Evolutionary conservation across 2,797 vertebrate genomes (phyloP).

Genomic region (Podarcis siculus): DNA sequence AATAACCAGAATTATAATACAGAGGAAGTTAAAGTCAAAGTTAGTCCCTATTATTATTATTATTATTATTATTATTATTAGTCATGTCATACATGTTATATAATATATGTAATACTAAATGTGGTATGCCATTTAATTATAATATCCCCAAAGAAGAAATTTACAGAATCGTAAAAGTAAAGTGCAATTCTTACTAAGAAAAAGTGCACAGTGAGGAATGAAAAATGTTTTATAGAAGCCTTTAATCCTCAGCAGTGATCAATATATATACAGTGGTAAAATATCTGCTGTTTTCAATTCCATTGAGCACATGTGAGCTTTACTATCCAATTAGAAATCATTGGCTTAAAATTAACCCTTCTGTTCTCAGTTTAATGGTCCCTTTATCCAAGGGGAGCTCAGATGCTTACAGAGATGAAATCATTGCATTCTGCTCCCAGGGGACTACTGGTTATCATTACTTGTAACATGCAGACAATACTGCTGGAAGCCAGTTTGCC

Average conservation of each 20-base stretch:
- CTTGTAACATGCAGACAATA: slow-evolving; percentile 76
- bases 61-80: too few relatives aligned
- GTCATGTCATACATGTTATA: background rate
- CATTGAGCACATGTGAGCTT: slow-evolving; percentile 56
- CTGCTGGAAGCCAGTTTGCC: slow-evolving; percentile 77
- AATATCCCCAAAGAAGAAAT: background rate
- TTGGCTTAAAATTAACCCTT: slow-evolving; percentile 86
- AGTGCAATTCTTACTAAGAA: slow-evolving; percentile 33
- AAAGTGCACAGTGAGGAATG: background rate
- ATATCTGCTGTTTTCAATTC: slow-evolving; percentile 43
- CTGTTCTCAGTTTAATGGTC: slow-evolving; percentile 88
- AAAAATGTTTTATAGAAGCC: background rate
- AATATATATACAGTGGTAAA: slow-evolving; percentile 51
- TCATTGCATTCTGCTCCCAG: slow-evolving; percentile 76
- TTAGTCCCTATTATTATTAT: too few relatives aligned
- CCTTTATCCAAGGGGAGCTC: slow-evolving; percentile 79
- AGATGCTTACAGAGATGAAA: slow-evolving; percentile 86
- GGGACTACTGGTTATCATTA: slow-evolving; percentile 82
- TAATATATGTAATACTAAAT: background rate
- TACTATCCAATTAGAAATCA: slow-evolving; percentile 79
- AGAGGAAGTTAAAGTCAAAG: background rate
- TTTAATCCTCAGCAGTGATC: slow-evolving; percentile 49
- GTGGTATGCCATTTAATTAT: background rate
- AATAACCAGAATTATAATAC: background rate
- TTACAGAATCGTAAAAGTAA: background rate